phyloP scores from a whole-genome alignment of 2,797 vertebrate genomes.

The Alosa sapidissima region DNA sequence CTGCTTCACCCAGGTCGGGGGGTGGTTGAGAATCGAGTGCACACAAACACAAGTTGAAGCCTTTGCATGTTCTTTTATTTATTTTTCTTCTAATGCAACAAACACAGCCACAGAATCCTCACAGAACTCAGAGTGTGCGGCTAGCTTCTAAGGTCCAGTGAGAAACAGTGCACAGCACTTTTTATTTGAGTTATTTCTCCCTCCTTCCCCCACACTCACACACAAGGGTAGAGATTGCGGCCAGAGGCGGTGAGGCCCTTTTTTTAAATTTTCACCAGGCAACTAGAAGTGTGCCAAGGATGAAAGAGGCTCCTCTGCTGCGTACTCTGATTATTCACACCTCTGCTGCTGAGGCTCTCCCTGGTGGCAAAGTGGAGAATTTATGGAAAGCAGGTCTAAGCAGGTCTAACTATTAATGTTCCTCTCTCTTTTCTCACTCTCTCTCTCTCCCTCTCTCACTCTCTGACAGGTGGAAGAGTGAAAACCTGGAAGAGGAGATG shows the following conservation, averaged over 20 bases:
- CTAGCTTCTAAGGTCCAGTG: not conserved
- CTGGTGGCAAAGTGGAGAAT: not conserved
- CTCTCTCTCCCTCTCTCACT: not conserved
- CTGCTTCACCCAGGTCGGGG: not conserved
- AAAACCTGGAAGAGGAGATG: slow-evolving; percentile 95
- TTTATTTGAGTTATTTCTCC: not conserved
- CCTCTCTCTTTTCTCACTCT: slow-evolving; percentile 32
- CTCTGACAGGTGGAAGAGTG: slow-evolving; percentile 83
- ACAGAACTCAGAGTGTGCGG: not conserved
- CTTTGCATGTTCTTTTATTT: slow-evolving; percentile 1
- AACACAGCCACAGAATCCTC: not conserved
- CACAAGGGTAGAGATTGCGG: not conserved
- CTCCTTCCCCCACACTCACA: slow-evolving; percentile 50
- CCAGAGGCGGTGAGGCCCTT: not conserved
- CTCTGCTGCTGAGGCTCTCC: not conserved
- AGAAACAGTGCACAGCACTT: not conserved
- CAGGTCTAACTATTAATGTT: slow-evolving; percentile 14
- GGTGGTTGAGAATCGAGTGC: not conserved
- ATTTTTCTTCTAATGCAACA: not conserved
- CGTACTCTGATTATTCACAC: not conserved
- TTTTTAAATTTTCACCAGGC: not conserved
- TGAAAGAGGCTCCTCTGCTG: not conserved
- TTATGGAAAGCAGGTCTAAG: slow-evolving; percentile 4
- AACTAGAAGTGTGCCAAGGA: not conserved
- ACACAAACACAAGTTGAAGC: not conserved